Conservation (phyloP, 1,140 invertebrate species). For the Galleria mellonella region DNA sequence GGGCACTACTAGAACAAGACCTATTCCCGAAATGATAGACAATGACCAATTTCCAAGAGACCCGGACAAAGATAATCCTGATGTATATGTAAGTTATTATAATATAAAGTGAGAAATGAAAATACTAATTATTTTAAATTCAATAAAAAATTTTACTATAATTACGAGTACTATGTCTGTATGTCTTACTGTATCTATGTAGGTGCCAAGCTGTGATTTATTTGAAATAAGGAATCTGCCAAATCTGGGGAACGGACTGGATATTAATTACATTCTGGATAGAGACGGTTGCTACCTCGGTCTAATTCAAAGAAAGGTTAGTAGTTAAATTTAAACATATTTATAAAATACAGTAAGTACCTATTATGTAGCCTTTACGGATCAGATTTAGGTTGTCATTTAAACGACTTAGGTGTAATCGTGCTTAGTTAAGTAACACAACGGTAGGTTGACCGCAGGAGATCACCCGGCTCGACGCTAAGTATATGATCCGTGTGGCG, state of each 20-base stretch:
- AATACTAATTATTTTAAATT: too few relatives aligned
- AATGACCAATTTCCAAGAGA: slow-evolving; percentile 35
- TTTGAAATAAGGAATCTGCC: slow-evolving; percentile 78
- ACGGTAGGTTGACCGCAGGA: slow-evolving; percentile 60
- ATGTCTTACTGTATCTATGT: too few relatives aligned
- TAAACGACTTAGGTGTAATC: too few relatives aligned
- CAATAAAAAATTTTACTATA: too few relatives aligned
- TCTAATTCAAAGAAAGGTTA: slow-evolving; percentile 80
- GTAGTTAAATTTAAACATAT: too few relatives aligned
- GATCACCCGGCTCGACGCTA: slow-evolving; percentile 83
- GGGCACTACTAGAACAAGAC: slow-evolving; percentile 35
- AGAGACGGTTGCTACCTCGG: slow-evolving; percentile 82
- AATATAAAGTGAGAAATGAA: too few relatives aligned
- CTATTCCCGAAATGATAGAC: slow-evolving; percentile 39
- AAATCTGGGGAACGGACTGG: slow-evolving; percentile 66
- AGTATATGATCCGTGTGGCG: slow-evolving; percentile 87
- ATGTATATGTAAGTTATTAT: slow-evolving; percentile 42
- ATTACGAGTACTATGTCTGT: background rate
- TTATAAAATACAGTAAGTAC: too few relatives aligned
- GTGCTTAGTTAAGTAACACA: slow-evolving; percentile 1
- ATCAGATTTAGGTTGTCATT: slow-evolving; percentile 1
- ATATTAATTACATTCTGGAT: slow-evolving; percentile 66
- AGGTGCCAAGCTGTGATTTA: slow-evolving; percentile 83
- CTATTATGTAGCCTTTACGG: too few relatives aligned
- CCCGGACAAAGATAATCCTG: slow-evolving; percentile 52